A percentile compares a stretch with the other conserved stretches of the same genome.
phyloP scores from a whole-genome alignment of 2,888 invertebrate species.

The Polyommatus iphigenia region DNA sequence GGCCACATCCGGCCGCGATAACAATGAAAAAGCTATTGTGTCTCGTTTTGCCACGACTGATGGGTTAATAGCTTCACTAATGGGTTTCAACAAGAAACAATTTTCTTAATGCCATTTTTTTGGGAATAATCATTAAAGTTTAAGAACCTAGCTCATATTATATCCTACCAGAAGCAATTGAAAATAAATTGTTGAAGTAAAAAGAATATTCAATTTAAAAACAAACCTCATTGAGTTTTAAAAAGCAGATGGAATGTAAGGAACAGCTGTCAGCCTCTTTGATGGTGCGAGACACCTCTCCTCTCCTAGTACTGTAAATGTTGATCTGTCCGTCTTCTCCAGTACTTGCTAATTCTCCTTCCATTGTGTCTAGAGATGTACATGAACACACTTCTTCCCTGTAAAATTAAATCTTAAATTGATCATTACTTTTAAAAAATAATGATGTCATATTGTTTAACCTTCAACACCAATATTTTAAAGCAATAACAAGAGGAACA shows the following conservation, averaged over 20 bases:
- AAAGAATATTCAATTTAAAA: neutral
- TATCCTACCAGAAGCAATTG: too few relatives aligned
- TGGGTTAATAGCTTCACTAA: too few relatives aligned
- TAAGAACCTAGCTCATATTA: too few relatives aligned
- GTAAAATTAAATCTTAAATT: conserved; percentile 38
- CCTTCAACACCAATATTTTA: neutral
- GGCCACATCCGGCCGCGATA: too few relatives aligned
- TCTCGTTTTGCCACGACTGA: too few relatives aligned
- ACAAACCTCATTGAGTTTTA: conserved; percentile 81
- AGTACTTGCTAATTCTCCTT: conserved; percentile 88
- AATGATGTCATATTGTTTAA: neutral
- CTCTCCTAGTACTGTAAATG: conserved; percentile 69
- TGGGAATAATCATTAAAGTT: too few relatives aligned
- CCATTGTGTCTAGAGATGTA: conserved; percentile 87
- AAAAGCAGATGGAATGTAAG: conserved; percentile 86
- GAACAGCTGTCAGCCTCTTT: conserved; percentile 91
- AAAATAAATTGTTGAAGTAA: too few relatives aligned
- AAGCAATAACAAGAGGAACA: conserved; percentile 38
- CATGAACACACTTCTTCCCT: conserved; percentile 82
- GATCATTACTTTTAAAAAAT: neutral
- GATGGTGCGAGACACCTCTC: conserved; percentile 68
- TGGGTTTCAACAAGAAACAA: too few relatives aligned
- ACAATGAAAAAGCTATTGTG: too few relatives aligned
- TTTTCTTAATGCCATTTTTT: too few relatives aligned
- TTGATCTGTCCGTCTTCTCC: conserved; percentile 90